Evolutionary conservation across 2,888 invertebrate species (phyloP), one percentile per base, ranked within the genome.

Genomic region (Meliscaeva auricollis): DNA sequence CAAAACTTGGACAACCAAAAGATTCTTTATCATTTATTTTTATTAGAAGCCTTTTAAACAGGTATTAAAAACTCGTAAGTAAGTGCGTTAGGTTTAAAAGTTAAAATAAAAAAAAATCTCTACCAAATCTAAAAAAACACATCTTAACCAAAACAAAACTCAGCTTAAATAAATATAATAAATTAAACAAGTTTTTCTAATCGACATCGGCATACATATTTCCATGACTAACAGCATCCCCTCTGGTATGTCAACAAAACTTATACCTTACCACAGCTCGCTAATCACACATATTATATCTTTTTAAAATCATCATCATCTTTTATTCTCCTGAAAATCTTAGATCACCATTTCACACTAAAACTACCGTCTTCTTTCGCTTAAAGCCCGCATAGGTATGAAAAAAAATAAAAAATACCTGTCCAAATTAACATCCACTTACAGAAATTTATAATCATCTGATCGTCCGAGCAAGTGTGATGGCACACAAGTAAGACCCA

Each of bases 391-490:
- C n/a, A 22, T 26, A 17, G n/a, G n/a, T n/a, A n/a, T n/a, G n/a
- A n/a, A n/a, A n/a, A n/a, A n/a, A 56, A 44, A 73, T 52, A 52
- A 7, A 46, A 64, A 64, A 64, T 64, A 64, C 46, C 64, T 64
- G 64, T 64, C 32, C 13, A 11, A 62, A 17, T 68, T 48, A 75
- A 35, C 56, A 75, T 66, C 56, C 56, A 66, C 38, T 74, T 74
- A 66, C 64, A 66, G 46, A 64, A 3, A 46, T 54, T 64, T 41
- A 56, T 54, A 54, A 74, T 54, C 52, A n/a, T 54, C 52, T 54
- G 7, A 60, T 58, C 35, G 11, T 17, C 17, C 26, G 4, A 26
- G 20, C 22, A 13, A 26, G 26, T 26, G 4, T 35, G 20, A 15
- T 7, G 64, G 22, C 13, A 22, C 20, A 26, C 17, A 32, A 48